phyloP scores from a whole-genome alignment of 2,113 vertebrate species.

The Tonatia bakeri region DNA sequence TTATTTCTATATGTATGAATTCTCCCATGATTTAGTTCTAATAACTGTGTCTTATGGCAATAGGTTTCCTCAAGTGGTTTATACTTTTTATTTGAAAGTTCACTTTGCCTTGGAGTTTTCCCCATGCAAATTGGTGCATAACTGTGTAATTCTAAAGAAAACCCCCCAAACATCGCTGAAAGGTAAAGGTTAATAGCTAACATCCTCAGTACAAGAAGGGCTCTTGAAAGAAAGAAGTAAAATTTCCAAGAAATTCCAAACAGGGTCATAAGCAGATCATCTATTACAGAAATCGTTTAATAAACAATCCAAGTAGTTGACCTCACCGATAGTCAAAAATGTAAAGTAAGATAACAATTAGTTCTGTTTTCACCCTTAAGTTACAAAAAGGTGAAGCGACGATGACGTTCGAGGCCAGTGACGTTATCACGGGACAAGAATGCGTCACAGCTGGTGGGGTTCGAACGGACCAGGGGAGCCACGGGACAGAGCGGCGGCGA shows the following conservation, averaged over 20 bases:
- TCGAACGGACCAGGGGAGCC: neutral
- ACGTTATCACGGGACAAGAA: neutral
- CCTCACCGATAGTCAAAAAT: neutral
- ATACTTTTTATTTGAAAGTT: neutral
- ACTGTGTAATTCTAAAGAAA: neutral
- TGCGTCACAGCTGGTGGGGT: neutral
- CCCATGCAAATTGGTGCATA: neutral
- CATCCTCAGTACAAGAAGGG: neutral
- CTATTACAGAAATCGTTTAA: neutral
- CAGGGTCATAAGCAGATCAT: neutral
- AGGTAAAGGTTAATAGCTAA: neutral
- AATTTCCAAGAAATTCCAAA: neutral
- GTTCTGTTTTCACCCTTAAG: neutral
- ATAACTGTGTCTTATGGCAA: neutral
- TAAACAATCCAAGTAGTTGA: neutral
- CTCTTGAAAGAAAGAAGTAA: neutral
- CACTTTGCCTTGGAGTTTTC: neutral
- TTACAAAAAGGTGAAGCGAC: neutral
- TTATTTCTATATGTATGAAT: neutral
- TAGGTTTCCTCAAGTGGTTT: neutral
- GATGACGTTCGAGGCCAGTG: neutral
- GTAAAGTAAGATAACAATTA: neutral
- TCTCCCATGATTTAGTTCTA: neutral
- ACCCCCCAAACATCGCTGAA: neutral
- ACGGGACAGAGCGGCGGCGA: rapidly evolving